A percentile compares a stretch with the other conserved stretches of the same genome.
These are phyloP conservation scores for Leptopilina myrica DNA, from an alignment of 2,888 invertebrate genomes.

Conservation along the genomic window DNA sequence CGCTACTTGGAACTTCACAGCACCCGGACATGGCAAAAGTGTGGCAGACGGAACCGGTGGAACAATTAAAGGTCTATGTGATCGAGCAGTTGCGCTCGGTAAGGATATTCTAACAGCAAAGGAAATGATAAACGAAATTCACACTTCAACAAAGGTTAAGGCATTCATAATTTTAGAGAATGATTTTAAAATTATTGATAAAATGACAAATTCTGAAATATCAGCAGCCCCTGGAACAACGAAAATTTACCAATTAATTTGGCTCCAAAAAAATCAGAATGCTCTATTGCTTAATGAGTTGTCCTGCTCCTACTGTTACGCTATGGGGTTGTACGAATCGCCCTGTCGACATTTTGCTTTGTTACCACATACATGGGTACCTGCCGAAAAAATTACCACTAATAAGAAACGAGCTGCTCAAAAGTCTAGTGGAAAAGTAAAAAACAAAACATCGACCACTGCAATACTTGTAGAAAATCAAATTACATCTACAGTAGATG, in stretches of 20 bases:
- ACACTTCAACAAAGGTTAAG: conserved; percentile 25
- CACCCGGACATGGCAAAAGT: conserved; percentile 49
- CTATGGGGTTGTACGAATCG: not conserved
- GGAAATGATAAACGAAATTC: conserved; percentile 30
- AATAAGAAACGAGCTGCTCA: not conserved
- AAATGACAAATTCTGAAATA: not conserved
- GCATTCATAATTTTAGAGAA: conserved; percentile 8
- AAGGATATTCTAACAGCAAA: conserved; percentile 35
- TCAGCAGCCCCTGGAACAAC: conserved; percentile 30
- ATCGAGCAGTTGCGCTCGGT: conserved; percentile 39
- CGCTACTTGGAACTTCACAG: conserved; percentile 46
- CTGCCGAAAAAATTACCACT: not conserved
- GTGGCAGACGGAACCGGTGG: conserved; percentile 42
- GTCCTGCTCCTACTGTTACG: conserved; percentile 26
- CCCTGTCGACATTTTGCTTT: conserved; percentile 27
- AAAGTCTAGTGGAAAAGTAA: not conserved
- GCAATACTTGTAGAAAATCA: not conserved
- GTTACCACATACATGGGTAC: conserved; percentile 36
- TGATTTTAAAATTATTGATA: conserved; percentile 15
- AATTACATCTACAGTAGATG: not conserved
- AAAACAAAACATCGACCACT: not conserved
- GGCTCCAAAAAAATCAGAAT: conserved; percentile 26
- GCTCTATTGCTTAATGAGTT: conserved; percentile 26
- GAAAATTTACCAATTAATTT: conserved; percentile 33
- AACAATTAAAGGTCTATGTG: conserved; percentile 44